Base-by-base conservation (phyloP, 2,113 vertebrate genomes). In the Brienomyrus brachyistius region DNA sequence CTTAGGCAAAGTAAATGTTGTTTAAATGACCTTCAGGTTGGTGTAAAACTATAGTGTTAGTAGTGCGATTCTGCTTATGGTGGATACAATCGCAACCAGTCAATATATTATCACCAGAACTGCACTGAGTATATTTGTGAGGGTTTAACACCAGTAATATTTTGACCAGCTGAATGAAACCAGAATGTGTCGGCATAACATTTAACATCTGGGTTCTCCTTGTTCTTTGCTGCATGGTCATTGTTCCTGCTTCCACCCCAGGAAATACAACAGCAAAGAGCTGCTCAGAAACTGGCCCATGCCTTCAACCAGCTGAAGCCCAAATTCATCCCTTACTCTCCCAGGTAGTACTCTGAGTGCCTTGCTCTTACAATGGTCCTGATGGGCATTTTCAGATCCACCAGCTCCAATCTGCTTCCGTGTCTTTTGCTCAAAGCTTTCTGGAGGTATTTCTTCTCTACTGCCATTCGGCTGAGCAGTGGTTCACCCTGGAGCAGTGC, bases 181-280 rank as follows among this genome's bases (percentile, higher is more conserved):
- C 27, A 15, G 27, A 74, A 74, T 74, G n/a, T 35, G 11, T 74
- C 27, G 5, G 66, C 27, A 31, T 74, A 35, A 74, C 11, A 35
- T 31, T 31, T 74, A 74, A 74, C 31, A 5, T 13, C 5, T 74
- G n/a, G 4, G 10, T 62, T 9, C 11, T 35, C 31, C 31, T 17
- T 35, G 31, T 80, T 35, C 74, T 80, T 80, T 80, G 74, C 5
- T 43, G 74, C 13, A 80, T 43, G 35, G 74, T 80, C 35, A 80
- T 27, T 19, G 31, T 17, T 40, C 74, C 74, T 40, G 74, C 17
- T 80, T 80, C 15, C 15, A 43, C 74, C 82, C 45, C 91, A 99
- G 98, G 98, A 99, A 95, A 99, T 99, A 88, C 98, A 99, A 10
- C 98, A 99, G 92, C 98, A 99, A 92, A 96, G 98, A 94, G 98